Evolutionary conservation across 2,113 vertebrate genomes (phyloP).

Genomic region (Melanerpes aurifrons): DNA sequence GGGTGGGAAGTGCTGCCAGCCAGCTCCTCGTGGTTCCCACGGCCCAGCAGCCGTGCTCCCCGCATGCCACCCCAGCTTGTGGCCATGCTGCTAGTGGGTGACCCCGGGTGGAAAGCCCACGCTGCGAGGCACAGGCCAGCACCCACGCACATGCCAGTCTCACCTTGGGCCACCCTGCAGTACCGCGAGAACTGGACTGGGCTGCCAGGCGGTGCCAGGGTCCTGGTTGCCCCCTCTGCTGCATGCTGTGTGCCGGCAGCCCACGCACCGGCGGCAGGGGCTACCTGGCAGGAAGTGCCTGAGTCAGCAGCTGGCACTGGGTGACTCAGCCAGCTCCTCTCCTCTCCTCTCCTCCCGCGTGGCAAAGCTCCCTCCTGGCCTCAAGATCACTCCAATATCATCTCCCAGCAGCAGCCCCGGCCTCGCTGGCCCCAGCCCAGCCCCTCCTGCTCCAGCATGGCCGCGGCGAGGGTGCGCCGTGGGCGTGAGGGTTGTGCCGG

Average conservation of each 20-base stretch:
- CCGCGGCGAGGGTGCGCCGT: background rate
- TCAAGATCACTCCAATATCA: constrained; percentile 42
- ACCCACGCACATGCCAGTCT: accelerated
- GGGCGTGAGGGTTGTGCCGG: accelerated
- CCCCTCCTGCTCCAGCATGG: background rate
- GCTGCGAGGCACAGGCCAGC: background rate
- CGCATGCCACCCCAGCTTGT: accelerated
- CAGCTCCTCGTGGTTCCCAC: background rate
- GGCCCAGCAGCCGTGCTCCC: accelerated
- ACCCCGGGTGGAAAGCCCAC: accelerated
- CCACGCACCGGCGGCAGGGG: background rate
- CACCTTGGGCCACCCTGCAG: background rate
- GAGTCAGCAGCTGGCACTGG: constrained; percentile 27
- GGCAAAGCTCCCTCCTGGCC: constrained; percentile 3
- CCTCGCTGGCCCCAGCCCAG: background rate
- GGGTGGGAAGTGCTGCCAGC: background rate
- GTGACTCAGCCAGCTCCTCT: constrained; percentile 37
- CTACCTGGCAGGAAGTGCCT: constrained; percentile 35
- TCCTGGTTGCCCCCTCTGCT: background rate
- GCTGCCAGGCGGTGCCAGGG: background rate
- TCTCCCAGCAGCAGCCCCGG: accelerated
- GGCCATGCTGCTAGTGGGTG: background rate
- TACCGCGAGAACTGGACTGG: accelerated
- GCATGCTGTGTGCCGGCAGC: background rate
- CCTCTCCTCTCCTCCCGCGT: background rate